phyloP scores from a whole-genome alignment of 2,797 vertebrate species.

The Sciurus vulgaris region DNA sequence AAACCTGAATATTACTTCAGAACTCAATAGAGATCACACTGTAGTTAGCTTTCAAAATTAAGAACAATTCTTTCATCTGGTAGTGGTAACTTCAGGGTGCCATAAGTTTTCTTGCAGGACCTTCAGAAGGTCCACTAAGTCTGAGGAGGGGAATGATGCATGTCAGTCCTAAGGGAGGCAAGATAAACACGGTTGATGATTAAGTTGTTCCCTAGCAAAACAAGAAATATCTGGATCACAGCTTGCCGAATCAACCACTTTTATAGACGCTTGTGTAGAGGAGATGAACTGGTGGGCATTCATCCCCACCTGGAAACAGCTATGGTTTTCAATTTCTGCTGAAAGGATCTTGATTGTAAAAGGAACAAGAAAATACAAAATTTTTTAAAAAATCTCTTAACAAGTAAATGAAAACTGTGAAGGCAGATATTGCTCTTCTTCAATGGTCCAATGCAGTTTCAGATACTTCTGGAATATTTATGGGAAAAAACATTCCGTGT shows the following conservation, averaged over 20 bases:
- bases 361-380: slow-evolving; percentile 77
- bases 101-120: slow-evolving; percentile 43
- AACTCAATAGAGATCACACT: slow-evolving; percentile 24
- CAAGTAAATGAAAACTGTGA: slow-evolving; percentile 56
- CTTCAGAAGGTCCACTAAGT: slow-evolving; percentile 30
- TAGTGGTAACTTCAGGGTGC: not conserved
- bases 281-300: slow-evolving; percentile 61
- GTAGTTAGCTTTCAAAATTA: slow-evolving; percentile 53
- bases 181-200: slow-evolving; percentile 72
- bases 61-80: slow-evolving; percentile 67
- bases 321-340: slow-evolving; percentile 81
- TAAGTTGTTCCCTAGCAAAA: slow-evolving; percentile 77
- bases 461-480: slow-evolving; percentile 74
- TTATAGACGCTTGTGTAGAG: slow-evolving; percentile 65
- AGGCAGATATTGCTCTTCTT: slow-evolving; percentile 76
- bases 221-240: slow-evolving; percentile 75
- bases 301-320: slow-evolving; percentile 77
- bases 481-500: slow-evolving; percentile 73
- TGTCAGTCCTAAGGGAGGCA: slow-evolving; percentile 65
- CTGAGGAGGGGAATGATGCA: slow-evolving; percentile 72
- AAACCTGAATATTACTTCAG: slow-evolving; percentile 15
- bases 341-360: slow-evolving; percentile 81
- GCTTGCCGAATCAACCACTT: slow-evolving; percentile 75
- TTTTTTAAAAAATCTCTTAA: not conserved
- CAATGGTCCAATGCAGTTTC: slow-evolving; percentile 75